A percentile compares a stretch with the other conserved stretches of the same genome.
Evolutionary conservation across 1,140 invertebrate species (phyloP).

Genomic region (Eurosta solidaginis): DNA sequence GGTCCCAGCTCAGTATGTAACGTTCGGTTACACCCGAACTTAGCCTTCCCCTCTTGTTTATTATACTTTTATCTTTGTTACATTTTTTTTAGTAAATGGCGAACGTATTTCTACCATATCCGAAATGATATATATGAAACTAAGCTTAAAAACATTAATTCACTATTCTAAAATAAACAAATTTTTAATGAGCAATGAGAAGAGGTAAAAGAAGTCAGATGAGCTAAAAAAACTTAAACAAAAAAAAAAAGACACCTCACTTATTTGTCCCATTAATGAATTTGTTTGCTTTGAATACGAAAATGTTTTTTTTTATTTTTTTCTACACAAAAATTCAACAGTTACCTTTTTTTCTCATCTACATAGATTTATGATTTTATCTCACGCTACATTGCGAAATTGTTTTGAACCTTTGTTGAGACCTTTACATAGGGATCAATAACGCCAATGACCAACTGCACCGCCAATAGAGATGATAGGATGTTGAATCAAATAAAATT

Average conservation of each 20-base stretch:
- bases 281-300: not conserved
- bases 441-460: too few species aligned
- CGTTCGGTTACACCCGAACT: too few species aligned
- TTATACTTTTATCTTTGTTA: too few species aligned
- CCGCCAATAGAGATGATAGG: not conserved
- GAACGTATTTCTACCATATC: too few species aligned
- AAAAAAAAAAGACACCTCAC: too few species aligned
- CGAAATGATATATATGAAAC: not conserved
- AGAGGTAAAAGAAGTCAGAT: not conserved
- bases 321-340: not conserved
- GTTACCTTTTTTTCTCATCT: not conserved
- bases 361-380: slow-evolving; percentile 26
- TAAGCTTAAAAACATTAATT: not conserved
- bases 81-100: too few species aligned
- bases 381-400: slow-evolving; percentile 30
- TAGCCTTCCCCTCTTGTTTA: too few species aligned
- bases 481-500: not conserved
- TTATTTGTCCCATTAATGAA: not conserved
- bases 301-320: not conserved
- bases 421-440: not conserved
- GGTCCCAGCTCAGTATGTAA: too few species aligned
- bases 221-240: too few species aligned
- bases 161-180: slow-evolving; percentile 6
- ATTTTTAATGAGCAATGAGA: not conserved
- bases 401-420: slow-evolving; percentile 26